Percentiles rank a stretch among this genome's conserved stretches.
Evolutionary conservation across 2,113 vertebrate species (phyloP).

Genomic region (Elaphurus davidianus): DNA sequence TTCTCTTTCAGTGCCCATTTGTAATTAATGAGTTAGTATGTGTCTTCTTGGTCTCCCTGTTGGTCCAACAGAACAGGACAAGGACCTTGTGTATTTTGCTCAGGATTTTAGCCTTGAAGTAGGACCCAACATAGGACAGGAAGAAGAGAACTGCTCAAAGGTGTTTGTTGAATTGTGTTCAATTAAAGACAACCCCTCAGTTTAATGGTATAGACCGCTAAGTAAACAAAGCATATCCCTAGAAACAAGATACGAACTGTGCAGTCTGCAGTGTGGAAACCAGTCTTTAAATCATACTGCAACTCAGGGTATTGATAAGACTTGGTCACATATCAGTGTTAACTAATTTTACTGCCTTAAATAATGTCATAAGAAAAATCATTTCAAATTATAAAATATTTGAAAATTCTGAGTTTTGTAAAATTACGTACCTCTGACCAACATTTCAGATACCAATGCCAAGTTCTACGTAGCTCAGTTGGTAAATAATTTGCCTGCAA

Average conservation of each 20-base stretch:
- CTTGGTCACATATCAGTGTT: not conserved
- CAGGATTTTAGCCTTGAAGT: not conserved
- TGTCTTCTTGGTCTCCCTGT: not conserved
- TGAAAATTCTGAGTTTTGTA: not conserved
- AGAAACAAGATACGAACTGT: not conserved
- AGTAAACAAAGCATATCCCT: not conserved
- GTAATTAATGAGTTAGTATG: not conserved
- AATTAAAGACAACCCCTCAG: not conserved
- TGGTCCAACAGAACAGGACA: not conserved
- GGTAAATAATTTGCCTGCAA: not conserved
- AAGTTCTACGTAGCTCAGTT: not conserved
- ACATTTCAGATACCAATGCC: not conserved
- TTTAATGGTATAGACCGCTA: not conserved
- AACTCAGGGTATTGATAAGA: not conserved
- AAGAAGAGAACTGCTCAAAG: not conserved
- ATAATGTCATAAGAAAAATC: not conserved
- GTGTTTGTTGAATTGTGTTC: not conserved
- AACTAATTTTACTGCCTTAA: not conserved
- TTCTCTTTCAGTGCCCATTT: not conserved
- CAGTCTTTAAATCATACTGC: not conserved
- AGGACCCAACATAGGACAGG: not conserved
- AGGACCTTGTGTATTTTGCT: not conserved
- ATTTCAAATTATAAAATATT: not conserved
- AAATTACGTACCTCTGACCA: not conserved
- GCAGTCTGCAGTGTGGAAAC: not conserved